Evolutionary conservation across 2,797 vertebrate species (phyloP).

Genomic region (Vireo griseus): DNA sequence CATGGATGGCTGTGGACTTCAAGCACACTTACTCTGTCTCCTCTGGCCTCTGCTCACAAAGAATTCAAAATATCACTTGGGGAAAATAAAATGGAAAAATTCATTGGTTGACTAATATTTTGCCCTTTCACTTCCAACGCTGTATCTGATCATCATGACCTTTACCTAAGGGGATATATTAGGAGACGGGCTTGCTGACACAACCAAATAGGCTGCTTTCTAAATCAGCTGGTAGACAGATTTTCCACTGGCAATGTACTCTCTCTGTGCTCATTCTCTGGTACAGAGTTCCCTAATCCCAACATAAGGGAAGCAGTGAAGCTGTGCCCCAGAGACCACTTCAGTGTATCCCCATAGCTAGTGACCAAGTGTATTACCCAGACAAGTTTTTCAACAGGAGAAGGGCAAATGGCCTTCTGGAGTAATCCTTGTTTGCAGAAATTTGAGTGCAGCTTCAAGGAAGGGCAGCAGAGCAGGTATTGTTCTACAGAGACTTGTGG

Average conservation of each 20-base stretch:
- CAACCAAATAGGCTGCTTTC: background rate
- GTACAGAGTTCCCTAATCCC: background rate
- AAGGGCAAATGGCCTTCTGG: background rate
- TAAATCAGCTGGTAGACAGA: background rate
- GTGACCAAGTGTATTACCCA: background rate
- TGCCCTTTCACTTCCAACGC: background rate
- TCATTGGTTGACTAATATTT: background rate
- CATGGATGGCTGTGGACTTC: background rate
- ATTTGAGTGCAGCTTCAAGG: constrained; percentile 27
- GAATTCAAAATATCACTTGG: background rate
- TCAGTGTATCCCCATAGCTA: background rate
- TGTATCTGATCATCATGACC: background rate
- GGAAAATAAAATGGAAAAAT: background rate
- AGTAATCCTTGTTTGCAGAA: background rate
- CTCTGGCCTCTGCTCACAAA: background rate
- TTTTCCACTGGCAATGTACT: background rate
- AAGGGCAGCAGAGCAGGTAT: constrained; percentile 5
- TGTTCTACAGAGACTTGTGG: constrained; percentile 44
- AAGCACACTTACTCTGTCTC: background rate
- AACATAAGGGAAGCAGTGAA: background rate
- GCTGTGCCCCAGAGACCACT: background rate
- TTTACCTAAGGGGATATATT: background rate
- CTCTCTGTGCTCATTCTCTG: background rate
- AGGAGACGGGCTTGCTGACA: background rate
- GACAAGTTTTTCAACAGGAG: background rate